phyloP scores from a whole-genome alignment of 2,113 vertebrate species.

The Odontophorus gujanensis region DNA sequence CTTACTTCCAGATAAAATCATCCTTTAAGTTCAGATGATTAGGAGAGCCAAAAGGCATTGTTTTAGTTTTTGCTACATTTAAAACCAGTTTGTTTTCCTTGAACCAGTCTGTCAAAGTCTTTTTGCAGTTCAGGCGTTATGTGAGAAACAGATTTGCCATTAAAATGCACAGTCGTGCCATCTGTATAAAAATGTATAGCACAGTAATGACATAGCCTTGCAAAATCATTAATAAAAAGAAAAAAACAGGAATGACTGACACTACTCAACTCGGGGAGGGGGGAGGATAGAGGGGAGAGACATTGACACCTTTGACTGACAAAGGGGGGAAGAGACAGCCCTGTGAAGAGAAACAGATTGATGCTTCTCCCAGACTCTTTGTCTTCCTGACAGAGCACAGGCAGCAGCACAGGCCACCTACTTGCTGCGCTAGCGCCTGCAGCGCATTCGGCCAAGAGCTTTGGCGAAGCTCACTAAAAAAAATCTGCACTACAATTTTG shows the following conservation, averaged over 20 bases:
- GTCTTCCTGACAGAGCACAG: constrained; percentile 77
- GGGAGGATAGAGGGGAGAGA: constrained; percentile 77
- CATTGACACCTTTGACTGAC: constrained; percentile 78
- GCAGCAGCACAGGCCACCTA: constrained; percentile 72
- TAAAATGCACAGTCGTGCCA: constrained; percentile 89
- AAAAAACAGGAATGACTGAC: constrained; percentile 85
- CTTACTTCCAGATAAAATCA: constrained; percentile 75
- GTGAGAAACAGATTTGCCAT: constrained; percentile 90
- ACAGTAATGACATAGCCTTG: constrained; percentile 84
- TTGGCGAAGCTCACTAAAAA: constrained; percentile 51
- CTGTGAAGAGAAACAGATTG: constrained; percentile 84
- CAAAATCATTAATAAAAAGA: constrained; percentile 87
- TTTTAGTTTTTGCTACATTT: constrained; percentile 88
- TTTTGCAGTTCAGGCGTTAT: constrained; percentile 89
- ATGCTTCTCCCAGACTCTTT: constrained; percentile 76
- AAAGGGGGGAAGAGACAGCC: constrained; percentile 79
- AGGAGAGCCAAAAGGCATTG: constrained; percentile 86
- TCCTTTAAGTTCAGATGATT: constrained; percentile 81
- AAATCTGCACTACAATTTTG: neutral
- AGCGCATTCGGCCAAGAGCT: constrained; percentile 67
- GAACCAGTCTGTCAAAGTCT: constrained; percentile 89
- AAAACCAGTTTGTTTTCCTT: constrained; percentile 89
- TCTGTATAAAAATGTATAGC: constrained; percentile 86
- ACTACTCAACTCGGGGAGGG: constrained; percentile 77
- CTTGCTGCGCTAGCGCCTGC: constrained; percentile 61